Conservation (phyloP, 2,888 invertebrate species). For the Arrhopalites spinosus region DNA sequence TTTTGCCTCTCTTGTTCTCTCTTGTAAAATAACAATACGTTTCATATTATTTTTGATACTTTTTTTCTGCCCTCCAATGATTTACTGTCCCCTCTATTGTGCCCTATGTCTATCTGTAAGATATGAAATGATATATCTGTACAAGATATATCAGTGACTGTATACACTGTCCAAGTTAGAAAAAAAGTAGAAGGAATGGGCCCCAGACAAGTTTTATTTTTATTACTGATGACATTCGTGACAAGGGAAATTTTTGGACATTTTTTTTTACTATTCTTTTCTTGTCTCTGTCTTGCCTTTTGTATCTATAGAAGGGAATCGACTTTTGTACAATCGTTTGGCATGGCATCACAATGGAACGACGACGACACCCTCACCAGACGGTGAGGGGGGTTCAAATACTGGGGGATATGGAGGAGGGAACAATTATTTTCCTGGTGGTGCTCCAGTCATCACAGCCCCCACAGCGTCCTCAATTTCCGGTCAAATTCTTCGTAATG, state of each 20-base stretch:
- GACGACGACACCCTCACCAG: conserved; percentile 40
- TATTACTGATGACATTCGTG: conserved; percentile 14
- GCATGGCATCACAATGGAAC: conserved; percentile 52
- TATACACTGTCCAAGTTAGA: neutral
- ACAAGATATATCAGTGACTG: neutral
- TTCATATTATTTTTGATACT: neutral
- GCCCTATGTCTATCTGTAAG: neutral
- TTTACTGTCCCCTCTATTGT: neutral
- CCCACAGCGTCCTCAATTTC: conserved; percentile 38
- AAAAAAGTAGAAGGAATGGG: neutral
- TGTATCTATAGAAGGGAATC: conserved; percentile 52
- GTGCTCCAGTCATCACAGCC: conserved; percentile 14
- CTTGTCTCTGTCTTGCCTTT: conserved; percentile 5
- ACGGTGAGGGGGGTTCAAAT: conserved; percentile 5
- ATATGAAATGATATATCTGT: neutral
- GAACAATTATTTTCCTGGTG: conserved; percentile 36
- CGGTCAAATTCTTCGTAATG: conserved; percentile 53
- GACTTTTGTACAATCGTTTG: conserved; percentile 47
- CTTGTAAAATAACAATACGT: no score
- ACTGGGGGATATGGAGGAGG: conserved; percentile 18
- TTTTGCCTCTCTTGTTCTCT: neutral
- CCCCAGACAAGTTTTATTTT: neutral
- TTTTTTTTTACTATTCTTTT: neutral
- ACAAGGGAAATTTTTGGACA: conserved; percentile 3
- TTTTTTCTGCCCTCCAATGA: neutral